Conservation (phyloP, 2,113 vertebrate species). For the Thryonomys swinderianus region DNA sequence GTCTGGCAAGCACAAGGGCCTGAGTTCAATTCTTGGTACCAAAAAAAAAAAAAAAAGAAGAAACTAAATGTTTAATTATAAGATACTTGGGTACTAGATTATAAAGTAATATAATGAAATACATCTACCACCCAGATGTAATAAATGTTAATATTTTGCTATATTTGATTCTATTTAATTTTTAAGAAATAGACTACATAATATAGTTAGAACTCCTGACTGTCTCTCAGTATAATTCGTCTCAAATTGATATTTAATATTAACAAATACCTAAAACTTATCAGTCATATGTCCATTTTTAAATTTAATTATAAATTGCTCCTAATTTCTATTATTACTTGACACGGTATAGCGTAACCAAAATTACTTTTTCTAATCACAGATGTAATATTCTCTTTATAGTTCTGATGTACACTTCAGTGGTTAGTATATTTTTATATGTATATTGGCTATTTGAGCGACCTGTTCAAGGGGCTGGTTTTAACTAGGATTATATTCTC, state of each 20-base stretch:
- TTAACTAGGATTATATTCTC: not conserved
- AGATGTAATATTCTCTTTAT: not conserved
- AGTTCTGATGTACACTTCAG: not conserved
- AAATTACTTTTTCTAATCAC: not conserved
- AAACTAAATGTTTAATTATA: not conserved
- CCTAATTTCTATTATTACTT: not conserved
- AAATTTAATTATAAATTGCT: not conserved
- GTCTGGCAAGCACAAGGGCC: too few species aligned
- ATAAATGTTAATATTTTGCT: not conserved
- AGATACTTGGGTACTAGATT: not conserved
- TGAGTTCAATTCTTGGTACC: too few species aligned
- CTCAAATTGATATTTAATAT: not conserved
- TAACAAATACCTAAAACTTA: not conserved
- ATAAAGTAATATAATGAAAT: not conserved
- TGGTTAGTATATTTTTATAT: not conserved
- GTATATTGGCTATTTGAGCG: not conserved
- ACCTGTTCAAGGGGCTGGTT: conserved; percentile 39
- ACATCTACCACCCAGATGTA: not conserved
- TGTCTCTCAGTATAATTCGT: not conserved
- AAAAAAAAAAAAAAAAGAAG: too few species aligned
- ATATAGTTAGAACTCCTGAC: not conserved
- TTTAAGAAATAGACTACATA: conserved; percentile 1
- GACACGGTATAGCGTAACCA: not conserved
- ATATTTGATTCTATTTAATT: not conserved
- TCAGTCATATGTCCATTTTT: not conserved